A percentile compares a stretch with the other conserved stretches of the same genome.
These are phyloP conservation scores for Dolichomitus sp. DNA, from an alignment of 2,888 invertebrate genomes.

Conservation along the genomic window DNA sequence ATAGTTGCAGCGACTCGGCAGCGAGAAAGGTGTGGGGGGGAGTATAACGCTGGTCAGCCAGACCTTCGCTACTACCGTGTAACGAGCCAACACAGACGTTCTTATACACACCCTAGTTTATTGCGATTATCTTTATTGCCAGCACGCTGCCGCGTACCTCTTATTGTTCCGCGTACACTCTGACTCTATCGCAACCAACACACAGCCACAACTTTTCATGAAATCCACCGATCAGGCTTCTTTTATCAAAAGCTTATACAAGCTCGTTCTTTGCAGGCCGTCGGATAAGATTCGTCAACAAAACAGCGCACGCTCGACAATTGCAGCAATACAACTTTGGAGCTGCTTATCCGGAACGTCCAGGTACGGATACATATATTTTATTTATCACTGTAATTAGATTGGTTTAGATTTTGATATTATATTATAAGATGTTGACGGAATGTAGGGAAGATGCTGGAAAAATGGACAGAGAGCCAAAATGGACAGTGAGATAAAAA, in stretches of 20 bases:
- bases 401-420: background rate
- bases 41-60: slow-evolving; percentile 31
- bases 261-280: background rate
- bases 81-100: slow-evolving; percentile 80
- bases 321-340: background rate
- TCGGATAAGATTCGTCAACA: slow-evolving; percentile 2
- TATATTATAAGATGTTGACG: background rate
- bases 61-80: slow-evolving; percentile 67
- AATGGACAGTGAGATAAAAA: too few species aligned
- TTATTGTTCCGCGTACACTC: slow-evolving; percentile 21
- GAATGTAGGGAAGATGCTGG: background rate
- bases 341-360: background rate
- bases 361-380: background rate
- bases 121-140: slow-evolving; percentile 78
- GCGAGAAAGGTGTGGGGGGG: background rate
- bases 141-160: slow-evolving; percentile 40
- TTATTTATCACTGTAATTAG: background rate
- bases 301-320: background rate
- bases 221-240: background rate
- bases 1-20: background rate
- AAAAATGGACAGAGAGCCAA: too few species aligned
- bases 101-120: slow-evolving; percentile 74
- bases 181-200: slow-evolving; percentile 19
- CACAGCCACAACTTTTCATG: slow-evolving; percentile 32
- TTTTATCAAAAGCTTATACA: slow-evolving; percentile 13